Percentiles rank a stretch among this genome's conserved stretches.
These are phyloP conservation scores for Philhelius pedissequus DNA, from an alignment of 2,888 invertebrate genomes.

Conservation along the genomic window DNA sequence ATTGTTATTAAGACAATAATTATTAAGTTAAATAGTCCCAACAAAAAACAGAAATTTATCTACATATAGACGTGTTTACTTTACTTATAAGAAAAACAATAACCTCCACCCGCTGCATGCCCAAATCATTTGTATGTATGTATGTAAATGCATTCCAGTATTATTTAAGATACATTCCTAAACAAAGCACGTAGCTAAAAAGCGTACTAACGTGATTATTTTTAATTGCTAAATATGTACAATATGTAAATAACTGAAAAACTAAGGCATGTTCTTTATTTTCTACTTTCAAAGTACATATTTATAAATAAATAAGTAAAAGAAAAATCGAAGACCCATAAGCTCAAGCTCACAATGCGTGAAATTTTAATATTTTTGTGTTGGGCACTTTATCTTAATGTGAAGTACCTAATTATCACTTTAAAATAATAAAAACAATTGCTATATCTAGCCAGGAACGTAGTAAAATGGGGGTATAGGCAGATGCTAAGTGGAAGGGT, in stretches of 20 bases:
- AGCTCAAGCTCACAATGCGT: constrained; percentile 39
- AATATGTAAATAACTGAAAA: too few species aligned
- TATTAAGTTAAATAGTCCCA: too few species aligned
- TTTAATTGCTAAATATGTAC: background rate
- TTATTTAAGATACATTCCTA: too few species aligned
- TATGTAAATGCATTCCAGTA: background rate
- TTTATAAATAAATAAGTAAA: background rate
- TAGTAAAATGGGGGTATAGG: background rate
- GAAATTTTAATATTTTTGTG: constrained; percentile 41
- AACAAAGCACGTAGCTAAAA: background rate
- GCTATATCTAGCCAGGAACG: background rate
- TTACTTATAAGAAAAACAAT: too few species aligned
- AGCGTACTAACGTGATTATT: background rate
- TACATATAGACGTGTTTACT: too few species aligned
- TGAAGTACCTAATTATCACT: constrained; percentile 39
- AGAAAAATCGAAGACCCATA: background rate
- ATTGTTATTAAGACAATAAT: too few species aligned
- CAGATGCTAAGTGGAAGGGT: too few species aligned
- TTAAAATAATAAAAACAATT: background rate
- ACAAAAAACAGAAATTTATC: too few species aligned
- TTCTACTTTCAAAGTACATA: background rate
- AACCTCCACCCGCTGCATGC: too few species aligned
- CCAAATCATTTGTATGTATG: background rate
- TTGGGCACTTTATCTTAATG: constrained; percentile 19
- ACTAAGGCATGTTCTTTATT: background rate